Evolutionary conservation across 2,888 invertebrate species (phyloP).

Genomic region (Polymixis flavicincta): DNA sequence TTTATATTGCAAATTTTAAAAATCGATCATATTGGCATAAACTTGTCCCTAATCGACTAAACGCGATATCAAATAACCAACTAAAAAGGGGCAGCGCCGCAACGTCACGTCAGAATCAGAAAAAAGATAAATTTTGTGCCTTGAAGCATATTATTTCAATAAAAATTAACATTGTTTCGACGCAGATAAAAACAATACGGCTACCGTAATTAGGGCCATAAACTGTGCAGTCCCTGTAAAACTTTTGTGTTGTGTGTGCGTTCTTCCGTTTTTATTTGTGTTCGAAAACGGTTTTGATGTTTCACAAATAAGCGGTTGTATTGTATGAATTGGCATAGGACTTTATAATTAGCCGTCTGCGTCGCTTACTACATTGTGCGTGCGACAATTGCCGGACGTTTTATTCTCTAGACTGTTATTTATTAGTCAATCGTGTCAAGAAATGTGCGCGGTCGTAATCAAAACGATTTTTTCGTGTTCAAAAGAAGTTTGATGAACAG

Average conservation of each 20-base stretch:
- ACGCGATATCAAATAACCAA: neutral
- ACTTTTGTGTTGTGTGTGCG: constrained; percentile 50
- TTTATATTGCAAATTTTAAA: too few relatives aligned
- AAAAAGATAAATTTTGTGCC: constrained; percentile 75
- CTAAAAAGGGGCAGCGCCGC: constrained; percentile 53
- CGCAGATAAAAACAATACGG: constrained; percentile 58
- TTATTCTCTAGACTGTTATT: constrained; percentile 55
- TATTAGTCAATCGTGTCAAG: constrained; percentile 45
- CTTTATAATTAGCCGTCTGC: constrained; percentile 69
- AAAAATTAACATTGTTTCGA: constrained; percentile 65
- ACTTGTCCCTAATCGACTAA: constrained; percentile 43
- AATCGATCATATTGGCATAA: accelerated
- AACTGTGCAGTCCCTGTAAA: constrained; percentile 56
- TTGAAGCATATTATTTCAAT: constrained; percentile 72
- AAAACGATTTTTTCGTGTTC: constrained; percentile 31
- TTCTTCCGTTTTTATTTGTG: constrained; percentile 50
- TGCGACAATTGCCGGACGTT: constrained; percentile 66
- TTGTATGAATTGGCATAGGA: constrained; percentile 67
- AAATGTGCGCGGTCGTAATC: constrained; percentile 50
- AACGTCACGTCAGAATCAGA: constrained; percentile 73
- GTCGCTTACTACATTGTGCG: constrained; percentile 62
- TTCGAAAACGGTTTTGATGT: constrained; percentile 57
- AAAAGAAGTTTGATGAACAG: constrained; percentile 63
- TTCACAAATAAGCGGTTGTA: constrained; percentile 59
- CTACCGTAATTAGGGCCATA: constrained; percentile 57